Evolutionary conservation across 1,140 invertebrate species (phyloP).

Genomic region (Zaprionus africanus): DNA sequence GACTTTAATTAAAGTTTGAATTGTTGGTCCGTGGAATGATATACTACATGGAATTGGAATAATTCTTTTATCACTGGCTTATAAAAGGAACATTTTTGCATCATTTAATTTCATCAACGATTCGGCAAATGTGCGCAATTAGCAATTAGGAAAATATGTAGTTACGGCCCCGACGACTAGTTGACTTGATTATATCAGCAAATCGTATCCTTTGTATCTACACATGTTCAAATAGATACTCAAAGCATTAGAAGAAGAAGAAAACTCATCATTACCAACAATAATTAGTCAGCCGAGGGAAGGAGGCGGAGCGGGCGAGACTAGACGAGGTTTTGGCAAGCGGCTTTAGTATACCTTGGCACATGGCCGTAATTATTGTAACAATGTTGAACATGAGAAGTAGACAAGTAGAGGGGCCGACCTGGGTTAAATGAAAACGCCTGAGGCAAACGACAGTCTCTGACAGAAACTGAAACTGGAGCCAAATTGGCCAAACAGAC

Average conservation of each 20-base stretch:
- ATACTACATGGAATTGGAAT: background rate
- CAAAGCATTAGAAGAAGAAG: background rate
- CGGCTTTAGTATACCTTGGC: background rate
- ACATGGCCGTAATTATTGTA: constrained; percentile 9
- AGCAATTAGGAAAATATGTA: constrained; percentile 1
- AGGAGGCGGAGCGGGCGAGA: background rate
- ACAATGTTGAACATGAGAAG: background rate
- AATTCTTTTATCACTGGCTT: background rate
- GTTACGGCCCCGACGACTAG: background rate
- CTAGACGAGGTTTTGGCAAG: background rate
- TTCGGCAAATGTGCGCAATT: constrained; percentile 4
- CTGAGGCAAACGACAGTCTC: background rate
- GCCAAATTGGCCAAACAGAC: constrained; percentile 1
- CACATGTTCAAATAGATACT: background rate
- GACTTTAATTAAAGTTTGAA: background rate
- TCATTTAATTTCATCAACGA: background rate
- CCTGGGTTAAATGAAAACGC: constrained; percentile 6
- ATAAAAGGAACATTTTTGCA: background rate
- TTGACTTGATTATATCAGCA: constrained; percentile 4
- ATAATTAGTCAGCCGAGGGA: background rate
- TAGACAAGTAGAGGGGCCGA: background rate
- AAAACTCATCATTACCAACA: constrained; percentile 3
- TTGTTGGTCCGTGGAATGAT: background rate
- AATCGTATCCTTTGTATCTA: background rate
- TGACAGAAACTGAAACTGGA: constrained; percentile 6